Evolutionary conservation across 2,113 vertebrate species (phyloP).

Genomic region (Scartelaos histophorus): DNA sequence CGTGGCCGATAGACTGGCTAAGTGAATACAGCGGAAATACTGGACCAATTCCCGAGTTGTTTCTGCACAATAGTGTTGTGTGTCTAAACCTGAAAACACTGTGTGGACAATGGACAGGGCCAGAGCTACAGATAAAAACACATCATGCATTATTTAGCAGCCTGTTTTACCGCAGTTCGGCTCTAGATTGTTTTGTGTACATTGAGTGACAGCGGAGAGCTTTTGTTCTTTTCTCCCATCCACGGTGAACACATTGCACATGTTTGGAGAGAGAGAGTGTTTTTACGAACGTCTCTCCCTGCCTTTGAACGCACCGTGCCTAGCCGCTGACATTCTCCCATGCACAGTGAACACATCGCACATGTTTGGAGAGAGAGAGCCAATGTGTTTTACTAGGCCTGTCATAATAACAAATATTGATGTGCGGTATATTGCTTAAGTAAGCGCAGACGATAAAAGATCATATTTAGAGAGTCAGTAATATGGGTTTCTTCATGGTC

Average conservation of each 20-base stretch:
- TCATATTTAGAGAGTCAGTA: too few relatives aligned
- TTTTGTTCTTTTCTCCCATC: slow-evolving; percentile 38
- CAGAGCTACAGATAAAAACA: slow-evolving; percentile 39
- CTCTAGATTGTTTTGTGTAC: slow-evolving; percentile 23
- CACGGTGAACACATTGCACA: slow-evolving; percentile 28
- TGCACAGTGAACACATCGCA: slow-evolving; percentile 35
- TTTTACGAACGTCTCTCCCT: background rate
- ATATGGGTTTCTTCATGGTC: too few relatives aligned
- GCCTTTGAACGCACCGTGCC: slow-evolving; percentile 24
- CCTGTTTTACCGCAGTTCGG: slow-evolving; percentile 24
- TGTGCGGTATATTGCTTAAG: too few relatives aligned
- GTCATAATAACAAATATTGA: too few relatives aligned
- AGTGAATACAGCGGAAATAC: too few relatives aligned
- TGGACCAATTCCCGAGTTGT: background rate
- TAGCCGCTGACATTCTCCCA: background rate
- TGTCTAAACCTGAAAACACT: slow-evolving; percentile 13
- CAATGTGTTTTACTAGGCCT: background rate
- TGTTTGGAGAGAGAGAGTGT: slow-evolving; percentile 8
- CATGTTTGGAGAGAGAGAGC: slow-evolving; percentile 12
- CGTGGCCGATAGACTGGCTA: too few relatives aligned
- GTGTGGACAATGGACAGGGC: slow-evolving; percentile 33
- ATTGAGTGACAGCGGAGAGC: slow-evolving; percentile 13
- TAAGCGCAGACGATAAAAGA: too few relatives aligned
- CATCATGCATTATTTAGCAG: slow-evolving; percentile 47
- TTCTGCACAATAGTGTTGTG: slow-evolving; percentile 13